A percentile compares a stretch with the other conserved stretches of the same genome.
phyloP scores from a whole-genome alignment of 2,797 vertebrate species.

The Miopithecus talapoin region DNA sequence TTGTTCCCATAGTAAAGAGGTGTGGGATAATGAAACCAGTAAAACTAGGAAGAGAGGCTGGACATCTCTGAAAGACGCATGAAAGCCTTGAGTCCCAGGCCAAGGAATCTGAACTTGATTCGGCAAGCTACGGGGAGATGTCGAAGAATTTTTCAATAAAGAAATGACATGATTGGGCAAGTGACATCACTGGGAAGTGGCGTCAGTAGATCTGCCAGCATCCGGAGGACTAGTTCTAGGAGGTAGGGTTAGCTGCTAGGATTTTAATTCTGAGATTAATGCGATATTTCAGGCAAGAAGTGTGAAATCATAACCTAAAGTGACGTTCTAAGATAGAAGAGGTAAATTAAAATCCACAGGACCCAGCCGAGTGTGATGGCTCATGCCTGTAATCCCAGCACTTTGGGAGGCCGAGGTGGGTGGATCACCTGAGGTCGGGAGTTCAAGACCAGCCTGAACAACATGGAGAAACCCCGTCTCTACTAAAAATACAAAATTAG shows the following conservation, averaged over 20 bases:
- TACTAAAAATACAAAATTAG: too few relatives aligned
- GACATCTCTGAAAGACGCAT: neutral
- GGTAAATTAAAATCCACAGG: neutral
- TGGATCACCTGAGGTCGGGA: too few relatives aligned
- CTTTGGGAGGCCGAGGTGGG: accelerated
- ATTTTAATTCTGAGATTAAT: conserved; percentile 25
- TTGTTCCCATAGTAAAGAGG: neutral
- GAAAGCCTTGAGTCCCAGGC: neutral
- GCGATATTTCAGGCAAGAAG: neutral
- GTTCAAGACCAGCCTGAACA: too few relatives aligned
- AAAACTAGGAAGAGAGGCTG: neutral
- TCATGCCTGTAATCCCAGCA: too few relatives aligned
- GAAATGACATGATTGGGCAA: neutral
- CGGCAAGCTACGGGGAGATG: neutral
- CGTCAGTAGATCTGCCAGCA: neutral
- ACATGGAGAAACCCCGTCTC: too few relatives aligned
- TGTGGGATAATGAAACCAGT: neutral
- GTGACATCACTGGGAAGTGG: neutral
- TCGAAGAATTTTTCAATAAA: neutral
- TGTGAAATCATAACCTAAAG: neutral
- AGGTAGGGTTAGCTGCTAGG: neutral
- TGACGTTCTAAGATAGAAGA: neutral
- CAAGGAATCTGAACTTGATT: neutral
- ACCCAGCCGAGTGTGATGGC: accelerated
- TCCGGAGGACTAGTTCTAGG: neutral